Conservation (phyloP, 2,888 invertebrate genomes). For the Argyresthia goedartella region DNA sequence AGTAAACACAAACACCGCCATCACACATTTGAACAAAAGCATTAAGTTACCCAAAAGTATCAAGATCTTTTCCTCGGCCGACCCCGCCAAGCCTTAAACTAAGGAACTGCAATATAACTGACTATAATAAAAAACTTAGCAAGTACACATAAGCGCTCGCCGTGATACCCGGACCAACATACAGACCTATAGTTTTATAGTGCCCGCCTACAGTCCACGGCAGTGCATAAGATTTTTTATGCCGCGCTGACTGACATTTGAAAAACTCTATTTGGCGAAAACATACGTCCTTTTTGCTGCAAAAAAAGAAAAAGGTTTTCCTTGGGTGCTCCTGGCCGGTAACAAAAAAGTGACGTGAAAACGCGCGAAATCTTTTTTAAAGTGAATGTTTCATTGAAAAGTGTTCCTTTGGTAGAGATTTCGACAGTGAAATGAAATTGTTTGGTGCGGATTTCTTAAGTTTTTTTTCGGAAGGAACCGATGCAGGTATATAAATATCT, state of each 20-base stretch:
- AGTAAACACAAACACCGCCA: neutral
- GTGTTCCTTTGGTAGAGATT: neutral
- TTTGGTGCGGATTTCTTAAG: constrained; percentile 5
- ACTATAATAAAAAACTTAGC: constrained; percentile 68
- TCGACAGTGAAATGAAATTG: neutral
- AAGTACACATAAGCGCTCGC: constrained; percentile 62
- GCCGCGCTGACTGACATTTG: constrained; percentile 52
- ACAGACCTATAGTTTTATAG: constrained; percentile 17
- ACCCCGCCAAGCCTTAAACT: constrained; percentile 40
- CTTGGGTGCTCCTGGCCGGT: neutral
- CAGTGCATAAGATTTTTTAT: constrained; percentile 57
- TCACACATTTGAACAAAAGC: neutral
- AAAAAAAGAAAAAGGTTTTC: constrained; percentile 17
- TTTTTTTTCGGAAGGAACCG: constrained; percentile 2
- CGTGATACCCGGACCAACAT: constrained; percentile 54
- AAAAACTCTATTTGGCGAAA: constrained; percentile 68
- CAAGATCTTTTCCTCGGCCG: constrained; percentile 33
- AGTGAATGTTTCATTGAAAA: neutral
- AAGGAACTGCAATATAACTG: constrained; percentile 59
- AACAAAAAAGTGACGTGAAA: neutral
- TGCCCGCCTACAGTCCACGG: constrained; percentile 53
- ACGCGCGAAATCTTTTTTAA: neutral
- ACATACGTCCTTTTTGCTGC: constrained; percentile 53
- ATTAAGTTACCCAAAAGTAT: constrained; percentile 21
- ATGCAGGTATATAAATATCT: constrained; percentile 11